Evolutionary conservation across 2,797 vertebrate genomes (phyloP).

Genomic region (Poecilia wingei): DNA sequence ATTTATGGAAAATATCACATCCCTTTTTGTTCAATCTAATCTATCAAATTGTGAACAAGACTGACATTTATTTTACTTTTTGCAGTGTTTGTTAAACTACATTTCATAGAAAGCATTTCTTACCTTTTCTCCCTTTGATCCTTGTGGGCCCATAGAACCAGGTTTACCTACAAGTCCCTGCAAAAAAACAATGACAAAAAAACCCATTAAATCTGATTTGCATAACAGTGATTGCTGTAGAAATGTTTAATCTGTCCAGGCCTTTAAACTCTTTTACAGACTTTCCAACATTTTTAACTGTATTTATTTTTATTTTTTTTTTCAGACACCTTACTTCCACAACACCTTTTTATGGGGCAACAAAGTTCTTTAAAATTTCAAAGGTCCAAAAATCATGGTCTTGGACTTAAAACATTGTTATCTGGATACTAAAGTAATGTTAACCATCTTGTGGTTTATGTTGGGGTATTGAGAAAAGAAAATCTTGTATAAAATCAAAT

Average conservation of each 20-base stretch:
- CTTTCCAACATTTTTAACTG: not conserved
- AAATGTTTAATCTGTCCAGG: not conserved
- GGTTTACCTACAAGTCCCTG: conserved; percentile 91
- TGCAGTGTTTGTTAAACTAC: not conserved
- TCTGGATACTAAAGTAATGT: not conserved
- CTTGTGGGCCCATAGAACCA: conserved; percentile 84
- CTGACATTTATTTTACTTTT: not conserved
- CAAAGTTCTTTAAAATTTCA: not conserved
- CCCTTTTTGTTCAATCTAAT: not conserved
- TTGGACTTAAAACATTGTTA: not conserved
- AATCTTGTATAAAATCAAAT: not conserved
- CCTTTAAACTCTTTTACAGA: not conserved
- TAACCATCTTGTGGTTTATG: not conserved
- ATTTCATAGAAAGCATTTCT: conserved; percentile 6
- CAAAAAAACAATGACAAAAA: conserved; percentile 51
- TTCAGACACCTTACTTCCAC: not conserved
- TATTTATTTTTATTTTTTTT: not conserved
- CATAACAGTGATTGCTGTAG: not conserved
- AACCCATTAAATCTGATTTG: conserved; percentile 8
- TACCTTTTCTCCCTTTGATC: conserved; percentile 93
- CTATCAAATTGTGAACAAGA: not conserved
- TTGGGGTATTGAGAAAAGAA: not conserved
- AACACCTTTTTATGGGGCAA: not conserved
- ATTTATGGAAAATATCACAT: not conserved
- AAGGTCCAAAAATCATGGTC: not conserved